Conservation (phyloP, 1,140 invertebrate genomes). For the Caenorhabditis latens region DNA sequence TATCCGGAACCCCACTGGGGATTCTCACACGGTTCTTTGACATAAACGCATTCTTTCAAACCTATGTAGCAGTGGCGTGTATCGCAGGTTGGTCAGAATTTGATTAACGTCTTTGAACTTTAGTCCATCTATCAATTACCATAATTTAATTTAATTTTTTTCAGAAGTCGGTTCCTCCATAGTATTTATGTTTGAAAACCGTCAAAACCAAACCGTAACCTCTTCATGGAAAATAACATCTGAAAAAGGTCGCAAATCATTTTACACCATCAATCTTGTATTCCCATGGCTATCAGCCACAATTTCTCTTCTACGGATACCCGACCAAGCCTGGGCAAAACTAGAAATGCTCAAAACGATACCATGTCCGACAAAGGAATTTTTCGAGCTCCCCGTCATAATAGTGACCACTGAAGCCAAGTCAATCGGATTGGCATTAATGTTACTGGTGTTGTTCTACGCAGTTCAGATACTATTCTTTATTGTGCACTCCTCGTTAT, state of each 20-base stretch:
- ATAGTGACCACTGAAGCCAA: constrained; percentile 6
- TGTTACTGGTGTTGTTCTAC: background rate
- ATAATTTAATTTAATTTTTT: too few species aligned
- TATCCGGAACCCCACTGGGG: constrained; percentile 17
- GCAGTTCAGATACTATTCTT: background rate
- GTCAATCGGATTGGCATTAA: background rate
- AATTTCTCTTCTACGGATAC: background rate
- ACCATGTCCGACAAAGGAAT: background rate
- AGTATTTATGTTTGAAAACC: constrained; percentile 39
- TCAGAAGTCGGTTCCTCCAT: constrained; percentile 40
- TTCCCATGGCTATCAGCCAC: background rate
- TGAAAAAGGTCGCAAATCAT: background rate
- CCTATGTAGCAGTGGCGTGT: constrained; percentile 19
- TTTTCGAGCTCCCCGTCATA: background rate
- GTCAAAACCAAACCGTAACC: constrained; percentile 21
- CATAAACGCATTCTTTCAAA: constrained; percentile 43
- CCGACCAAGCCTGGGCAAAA: constrained; percentile 4
- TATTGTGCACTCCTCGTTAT: constrained; percentile 19
- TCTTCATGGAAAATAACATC: constrained; percentile 37
- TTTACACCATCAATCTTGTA: background rate
- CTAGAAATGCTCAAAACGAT: constrained; percentile 18
- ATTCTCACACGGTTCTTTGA: constrained; percentile 25
- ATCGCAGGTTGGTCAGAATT: background rate
- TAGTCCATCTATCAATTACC: too few species aligned
- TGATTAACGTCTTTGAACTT: background rate